Evolutionary conservation across 2,797 vertebrate species (phyloP).

Genomic region (Pterois miles): DNA sequence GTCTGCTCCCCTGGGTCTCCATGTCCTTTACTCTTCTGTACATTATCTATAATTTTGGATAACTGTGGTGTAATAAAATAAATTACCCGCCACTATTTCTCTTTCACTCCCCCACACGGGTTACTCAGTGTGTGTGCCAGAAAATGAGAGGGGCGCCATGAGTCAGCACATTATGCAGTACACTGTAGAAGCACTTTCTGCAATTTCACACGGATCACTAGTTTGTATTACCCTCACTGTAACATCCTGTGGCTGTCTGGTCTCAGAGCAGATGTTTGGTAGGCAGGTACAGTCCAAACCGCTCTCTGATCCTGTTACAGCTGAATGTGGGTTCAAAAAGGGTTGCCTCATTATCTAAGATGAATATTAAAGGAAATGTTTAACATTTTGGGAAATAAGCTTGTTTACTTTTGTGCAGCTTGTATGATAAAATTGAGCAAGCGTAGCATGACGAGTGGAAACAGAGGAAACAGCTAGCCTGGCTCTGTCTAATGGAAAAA

Average conservation of each 20-base stretch:
- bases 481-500: too few relatives aligned
- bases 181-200: conserved; percentile 43
- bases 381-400: background rate
- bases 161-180: conserved; percentile 64
- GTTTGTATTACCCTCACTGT: conserved; percentile 62
- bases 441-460: background rate
- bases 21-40: conserved; percentile 20
- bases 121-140: conserved; percentile 16
- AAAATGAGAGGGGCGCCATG: conserved; percentile 28
- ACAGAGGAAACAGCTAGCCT: background rate
- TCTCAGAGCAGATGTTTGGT: conserved; percentile 61
- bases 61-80: conserved; percentile 34
- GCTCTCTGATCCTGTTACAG: conserved; percentile 32
- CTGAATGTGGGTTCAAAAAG: conserved; percentile 22
- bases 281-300: conserved; percentile 37
- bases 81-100: conserved; percentile 20
- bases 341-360: conserved; percentile 23
- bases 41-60: conserved; percentile 13
- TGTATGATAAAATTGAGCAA: background rate
- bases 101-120: background rate
- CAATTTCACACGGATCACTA: conserved; percentile 52
- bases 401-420: background rate
- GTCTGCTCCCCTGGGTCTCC: background rate
- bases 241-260: conserved; percentile 50
- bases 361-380: background rate